phyloP scores from a whole-genome alignment of 1,140 invertebrate genomes.

The Ceratina calcarata region DNA sequence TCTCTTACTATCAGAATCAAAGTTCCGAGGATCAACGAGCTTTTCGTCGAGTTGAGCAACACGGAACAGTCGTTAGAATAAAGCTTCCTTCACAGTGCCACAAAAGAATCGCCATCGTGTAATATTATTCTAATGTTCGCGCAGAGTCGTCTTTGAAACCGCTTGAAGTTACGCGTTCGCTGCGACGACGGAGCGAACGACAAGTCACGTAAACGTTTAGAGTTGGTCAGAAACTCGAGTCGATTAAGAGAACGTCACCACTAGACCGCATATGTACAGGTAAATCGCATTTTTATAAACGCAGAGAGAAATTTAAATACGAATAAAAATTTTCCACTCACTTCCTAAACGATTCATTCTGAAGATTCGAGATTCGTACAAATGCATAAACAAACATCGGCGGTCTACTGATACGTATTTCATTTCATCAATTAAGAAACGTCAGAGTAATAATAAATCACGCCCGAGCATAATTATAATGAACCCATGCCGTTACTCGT shows the following conservation, averaged over 20 bases:
- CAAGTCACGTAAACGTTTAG: background rate
- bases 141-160: conserved; percentile 51
- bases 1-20: background rate
- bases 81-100: conserved; percentile 45
- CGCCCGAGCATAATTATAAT: too few relatives aligned
- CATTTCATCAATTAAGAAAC: background rate
- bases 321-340: too few relatives aligned
- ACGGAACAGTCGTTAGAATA: background rate
- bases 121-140: conserved; percentile 20
- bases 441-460: background rate
- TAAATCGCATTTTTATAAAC: too few relatives aligned
- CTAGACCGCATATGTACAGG: too few relatives aligned
- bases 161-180: background rate
- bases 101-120: conserved; percentile 28
- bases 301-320: too few relatives aligned
- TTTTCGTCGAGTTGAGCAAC: conserved; percentile 7
- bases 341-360: too few relatives aligned
- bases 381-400: too few relatives aligned
- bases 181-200: background rate
- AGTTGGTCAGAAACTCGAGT: background rate
- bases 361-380: too few relatives aligned
- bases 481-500: background rate
- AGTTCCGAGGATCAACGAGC: background rate
- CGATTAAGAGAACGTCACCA: background rate
- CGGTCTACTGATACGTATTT: background rate